Evolutionary conservation across 23 tunicate species (phyloP).

Genomic region (Ascidia mentula): DNA sequence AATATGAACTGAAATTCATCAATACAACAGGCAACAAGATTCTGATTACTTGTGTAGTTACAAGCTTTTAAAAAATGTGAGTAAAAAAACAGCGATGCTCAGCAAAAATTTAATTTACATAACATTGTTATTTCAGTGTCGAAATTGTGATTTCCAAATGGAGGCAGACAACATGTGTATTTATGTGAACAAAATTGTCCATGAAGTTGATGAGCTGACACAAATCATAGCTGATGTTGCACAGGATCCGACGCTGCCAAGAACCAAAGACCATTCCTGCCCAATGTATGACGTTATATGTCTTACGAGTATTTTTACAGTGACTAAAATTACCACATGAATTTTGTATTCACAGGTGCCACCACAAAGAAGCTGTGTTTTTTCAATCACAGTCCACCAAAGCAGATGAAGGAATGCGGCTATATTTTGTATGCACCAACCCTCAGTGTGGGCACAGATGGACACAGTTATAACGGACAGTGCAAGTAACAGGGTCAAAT

Average conservation of each 20-base stretch:
- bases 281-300: slow-evolving; percentile 61
- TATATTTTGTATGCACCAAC: slow-evolving; percentile 91
- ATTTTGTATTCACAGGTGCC: slow-evolving; percentile 56
- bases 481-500: background rate
- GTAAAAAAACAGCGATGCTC: too few species aligned
- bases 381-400: slow-evolving; percentile 94
- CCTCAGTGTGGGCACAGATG: slow-evolving; percentile 92
- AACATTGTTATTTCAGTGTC: slow-evolving; percentile 49
- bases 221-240: slow-evolving; percentile 96
- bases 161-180: slow-evolving; percentile 98
- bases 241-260: slow-evolving; percentile 93
- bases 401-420: slow-evolving; percentile 94
- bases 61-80: background rate
- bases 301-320: too few species aligned
- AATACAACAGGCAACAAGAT: too few species aligned
- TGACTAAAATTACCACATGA: too few species aligned
- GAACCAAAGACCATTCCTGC: slow-evolving; percentile 92
- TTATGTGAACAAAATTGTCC: slow-evolving; percentile 95
- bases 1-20: too few species aligned
- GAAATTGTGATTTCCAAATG: slow-evolving; percentile 94
- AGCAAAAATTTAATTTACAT: too few species aligned
- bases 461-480: slow-evolving; percentile 62
- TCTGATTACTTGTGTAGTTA: background rate
- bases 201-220: slow-evolving; percentile 91
- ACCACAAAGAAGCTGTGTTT: slow-evolving; percentile 89